phyloP scores from a whole-genome alignment of 92 coral and sea anemone genomes.

The Phenganax marumi region DNA sequence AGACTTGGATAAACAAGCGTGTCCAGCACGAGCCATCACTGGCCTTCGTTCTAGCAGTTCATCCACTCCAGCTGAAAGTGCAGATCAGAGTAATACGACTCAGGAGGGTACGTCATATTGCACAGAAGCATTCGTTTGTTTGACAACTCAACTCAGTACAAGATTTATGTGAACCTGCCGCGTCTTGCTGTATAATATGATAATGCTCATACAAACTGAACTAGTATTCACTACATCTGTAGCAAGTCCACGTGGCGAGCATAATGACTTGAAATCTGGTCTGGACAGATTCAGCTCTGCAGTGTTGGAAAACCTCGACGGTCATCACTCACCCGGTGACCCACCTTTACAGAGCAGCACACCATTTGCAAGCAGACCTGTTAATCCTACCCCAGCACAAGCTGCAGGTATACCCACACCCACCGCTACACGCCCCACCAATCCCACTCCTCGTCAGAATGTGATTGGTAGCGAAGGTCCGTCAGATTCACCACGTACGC shows the following conservation, averaged over 20 bases:
- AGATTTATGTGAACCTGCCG: too few relatives aligned
- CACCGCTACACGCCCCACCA: conserved; percentile 80
- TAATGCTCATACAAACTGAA: too few relatives aligned
- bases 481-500: conserved; percentile 22
- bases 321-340: conserved; percentile 30
- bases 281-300: conserved; percentile 36
- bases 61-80: conserved; percentile 14
- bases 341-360: conserved; percentile 57
- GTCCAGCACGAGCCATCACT: conserved; percentile 44
- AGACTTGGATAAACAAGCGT: conserved; percentile 78
- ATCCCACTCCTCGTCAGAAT: conserved; percentile 85
- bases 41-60: conserved; percentile 17
- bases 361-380: conserved; percentile 83
- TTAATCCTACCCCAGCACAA: conserved; percentile 98
- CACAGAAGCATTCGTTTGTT: too few relatives aligned
- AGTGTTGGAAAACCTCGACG: conserved; percentile 28
- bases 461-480: conserved; percentile 2
- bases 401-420: conserved; percentile 77
- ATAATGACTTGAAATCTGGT: conserved; percentile 8
- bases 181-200: too few relatives aligned
- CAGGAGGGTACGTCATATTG: conserved; percentile 7
- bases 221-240: not conserved
- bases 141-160: not conserved
- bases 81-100: conserved; percentile 4
- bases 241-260: conserved; percentile 18